phyloP scores from a whole-genome alignment of 2,113 vertebrate species.

The Cnemophilus loriae region DNA sequence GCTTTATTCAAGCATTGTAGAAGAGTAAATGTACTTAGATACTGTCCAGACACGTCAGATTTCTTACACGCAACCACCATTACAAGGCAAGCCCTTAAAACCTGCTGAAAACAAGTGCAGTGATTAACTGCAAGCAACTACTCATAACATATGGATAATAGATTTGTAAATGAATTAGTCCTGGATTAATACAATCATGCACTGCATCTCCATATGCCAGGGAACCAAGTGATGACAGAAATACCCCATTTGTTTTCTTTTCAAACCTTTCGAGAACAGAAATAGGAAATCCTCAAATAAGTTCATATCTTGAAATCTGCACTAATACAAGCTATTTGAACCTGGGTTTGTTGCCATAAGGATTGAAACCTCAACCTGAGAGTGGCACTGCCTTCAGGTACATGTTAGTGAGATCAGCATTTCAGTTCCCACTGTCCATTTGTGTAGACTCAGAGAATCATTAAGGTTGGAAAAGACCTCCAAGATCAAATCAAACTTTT shows the following conservation, averaged over 20 bases:
- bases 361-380: not conserved
- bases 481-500: not conserved
- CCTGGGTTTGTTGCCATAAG: not conserved
- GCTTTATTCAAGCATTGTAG: not conserved
- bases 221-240: not conserved
- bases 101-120: constrained; percentile 11
- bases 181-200: constrained; percentile 20
- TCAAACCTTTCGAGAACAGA: not conserved
- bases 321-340: not conserved
- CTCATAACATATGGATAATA: constrained; percentile 37
- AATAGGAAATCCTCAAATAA: not conserved
- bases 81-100: constrained; percentile 39
- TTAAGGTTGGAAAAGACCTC: not conserved
- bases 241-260: not conserved
- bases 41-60: constrained; percentile 1
- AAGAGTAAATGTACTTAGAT: not conserved
- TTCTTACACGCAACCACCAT: not conserved
- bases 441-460: not conserved
- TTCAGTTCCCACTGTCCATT: not conserved
- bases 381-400: not conserved
- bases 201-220: constrained; percentile 16
- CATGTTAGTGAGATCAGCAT: not conserved
- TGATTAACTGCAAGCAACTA: constrained; percentile 33
- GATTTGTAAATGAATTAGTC: constrained; percentile 19
- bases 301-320: not conserved